Evolutionary conservation across 2,797 vertebrate species (phyloP), one percentile per base, ranked within the genome.

Genomic region (Nannoperca australis): DNA sequence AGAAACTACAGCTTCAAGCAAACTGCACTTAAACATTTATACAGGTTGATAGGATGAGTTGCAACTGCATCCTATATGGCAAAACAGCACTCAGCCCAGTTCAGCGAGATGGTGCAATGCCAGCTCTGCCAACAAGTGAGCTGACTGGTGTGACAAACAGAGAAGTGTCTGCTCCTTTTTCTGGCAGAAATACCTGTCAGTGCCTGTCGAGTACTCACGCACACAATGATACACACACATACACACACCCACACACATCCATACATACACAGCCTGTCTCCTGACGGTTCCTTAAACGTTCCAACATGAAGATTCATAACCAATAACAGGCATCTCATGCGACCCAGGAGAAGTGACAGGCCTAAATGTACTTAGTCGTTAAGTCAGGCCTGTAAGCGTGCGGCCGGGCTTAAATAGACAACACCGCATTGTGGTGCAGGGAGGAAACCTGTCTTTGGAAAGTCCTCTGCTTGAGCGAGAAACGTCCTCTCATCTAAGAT

Each of bases 391-490:
- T 56, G 63, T 68, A 51, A 79, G 70, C 63, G 5, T 20, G 56
- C 72, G 7, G 71, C 64, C 44, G 13, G 75, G 68, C 85, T 79
- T 76, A 85, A 83, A 85, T 13, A 67, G 79, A 54, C 51, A 8
- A 73, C 73, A 38, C 82, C 5, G 85, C 87, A 78, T 89, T 89
- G 83, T 85, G 90, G 82, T 61, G 86, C 79, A 85, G 81, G 59
- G 86, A 73, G 85, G 87, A 83, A 89, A 84, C 79, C 88, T 92
- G 94, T 91, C 94, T 95, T 95, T 95, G 94, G 85, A 94, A 96
- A 95, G 94, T 94, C 94, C 94, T 95, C 93, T 94, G 93, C 87
- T 89, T 94, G 88, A 92, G 91, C 91, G 88, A 90, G 91, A 92
- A 89, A 91, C 81, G 89, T 91, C 88, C 90, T 82, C 89, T 90